Evolutionary conservation across 2,113 vertebrate species (phyloP).

Genomic region (Myiozetetes cayanensis): DNA sequence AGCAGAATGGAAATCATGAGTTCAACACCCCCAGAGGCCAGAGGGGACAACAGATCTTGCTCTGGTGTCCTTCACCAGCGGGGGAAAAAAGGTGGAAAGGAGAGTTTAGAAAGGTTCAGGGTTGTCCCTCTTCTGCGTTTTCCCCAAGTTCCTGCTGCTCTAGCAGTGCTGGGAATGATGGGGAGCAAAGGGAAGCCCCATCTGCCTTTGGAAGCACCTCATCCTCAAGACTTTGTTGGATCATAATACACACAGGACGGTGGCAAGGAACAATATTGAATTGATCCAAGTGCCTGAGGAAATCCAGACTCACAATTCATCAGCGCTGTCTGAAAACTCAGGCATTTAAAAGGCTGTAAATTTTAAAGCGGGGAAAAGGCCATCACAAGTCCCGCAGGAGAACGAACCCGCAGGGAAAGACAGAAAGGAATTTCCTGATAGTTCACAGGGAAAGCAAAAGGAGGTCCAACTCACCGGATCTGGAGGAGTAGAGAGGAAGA

Average conservation of each 20-base stretch:
- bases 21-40: neutral
- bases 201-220: neutral
- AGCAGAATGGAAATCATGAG: neutral
- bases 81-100: accelerated
- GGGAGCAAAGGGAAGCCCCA: no score
- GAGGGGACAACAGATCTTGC: neutral
- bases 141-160: no score
- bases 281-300: neutral
- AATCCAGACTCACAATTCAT: accelerated
- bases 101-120: neutral
- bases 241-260: no score
- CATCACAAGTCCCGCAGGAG: neutral
- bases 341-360: accelerated
- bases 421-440: neutral
- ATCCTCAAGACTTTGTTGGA: neutral
- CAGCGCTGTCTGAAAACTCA: accelerated
- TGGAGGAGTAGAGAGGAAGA: neutral
- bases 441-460: neutral
- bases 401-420: neutral
- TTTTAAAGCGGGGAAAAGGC: neutral
- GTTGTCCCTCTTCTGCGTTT: no score
- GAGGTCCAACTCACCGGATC: neutral
- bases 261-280: no score
- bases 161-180: no score
- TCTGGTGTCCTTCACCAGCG: neutral